A percentile compares a stretch with the other conserved stretches of the same genome.
Evolutionary conservation across 2,888 invertebrate species (phyloP).

Genomic region (Junonia oenone): DNA sequence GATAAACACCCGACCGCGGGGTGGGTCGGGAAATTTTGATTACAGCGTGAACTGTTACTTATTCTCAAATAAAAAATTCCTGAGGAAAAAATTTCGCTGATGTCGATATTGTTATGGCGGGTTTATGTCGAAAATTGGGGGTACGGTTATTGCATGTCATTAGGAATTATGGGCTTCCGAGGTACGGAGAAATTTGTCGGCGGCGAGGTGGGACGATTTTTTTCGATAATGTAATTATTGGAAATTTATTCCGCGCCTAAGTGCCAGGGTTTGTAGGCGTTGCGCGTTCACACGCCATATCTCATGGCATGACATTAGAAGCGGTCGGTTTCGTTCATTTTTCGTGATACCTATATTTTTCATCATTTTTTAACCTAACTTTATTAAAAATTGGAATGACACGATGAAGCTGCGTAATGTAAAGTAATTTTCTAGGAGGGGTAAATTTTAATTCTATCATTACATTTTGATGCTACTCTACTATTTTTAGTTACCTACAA

Average conservation of each 20-base stretch:
- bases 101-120: conserved; percentile 80
- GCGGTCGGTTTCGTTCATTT: conserved; percentile 2
- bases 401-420: too few species aligned
- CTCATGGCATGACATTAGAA: conserved; percentile 25
- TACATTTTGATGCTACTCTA: background rate
- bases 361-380: too few species aligned
- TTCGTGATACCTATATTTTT: background rate
- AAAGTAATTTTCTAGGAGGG: too few species aligned
- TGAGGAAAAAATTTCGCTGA: conserved; percentile 67
- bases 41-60: conserved; percentile 75
- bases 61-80: conserved; percentile 72
- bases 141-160: conserved; percentile 80
- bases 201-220: conserved; percentile 58
- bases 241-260: conserved; percentile 68
- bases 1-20: conserved; percentile 63
- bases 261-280: conserved; percentile 38
- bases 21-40: conserved; percentile 68
- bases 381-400: too few species aligned
- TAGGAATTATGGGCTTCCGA: conserved; percentile 78
- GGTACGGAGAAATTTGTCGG: conserved; percentile 63
- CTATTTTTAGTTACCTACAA: background rate
- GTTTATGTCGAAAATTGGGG: conserved; percentile 79
- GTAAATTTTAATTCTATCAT: too few species aligned
- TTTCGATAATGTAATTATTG: conserved; percentile 77
- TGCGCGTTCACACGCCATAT: conserved; percentile 34